phyloP scores from a whole-genome alignment of 2,113 vertebrate genomes.

The Heteronetta atricapilla region DNA sequence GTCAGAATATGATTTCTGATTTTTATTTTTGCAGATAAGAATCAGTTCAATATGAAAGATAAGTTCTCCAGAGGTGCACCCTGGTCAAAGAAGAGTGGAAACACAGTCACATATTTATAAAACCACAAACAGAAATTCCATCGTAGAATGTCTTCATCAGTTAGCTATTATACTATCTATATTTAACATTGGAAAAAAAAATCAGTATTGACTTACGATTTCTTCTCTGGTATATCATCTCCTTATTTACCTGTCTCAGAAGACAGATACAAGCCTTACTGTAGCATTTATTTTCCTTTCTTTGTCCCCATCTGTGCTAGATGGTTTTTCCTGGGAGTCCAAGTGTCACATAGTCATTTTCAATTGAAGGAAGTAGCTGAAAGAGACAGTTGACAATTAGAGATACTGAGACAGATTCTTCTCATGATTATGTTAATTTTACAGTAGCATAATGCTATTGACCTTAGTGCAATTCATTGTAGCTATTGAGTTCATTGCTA shows the following conservation, averaged over 20 bases:
- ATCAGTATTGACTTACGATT: conserved; percentile 12
- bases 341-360: not conserved
- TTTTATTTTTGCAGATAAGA: not conserved
- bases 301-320: not conserved
- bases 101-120: not conserved
- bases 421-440: not conserved
- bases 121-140: not conserved
- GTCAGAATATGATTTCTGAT: not conserved
- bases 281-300: conserved; percentile 17
- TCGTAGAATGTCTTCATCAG: not conserved
- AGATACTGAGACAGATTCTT: not conserved
- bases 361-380: not conserved
- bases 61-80: not conserved
- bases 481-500: not conserved
- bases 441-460: not conserved
- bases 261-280: conserved; percentile 10
- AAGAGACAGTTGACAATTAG: not conserved
- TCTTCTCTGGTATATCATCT: not conserved
- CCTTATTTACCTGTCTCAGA: conserved; percentile 14
- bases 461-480: not conserved
- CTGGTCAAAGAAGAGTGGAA: not conserved
- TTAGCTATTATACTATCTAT: not conserved
- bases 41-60: not conserved
- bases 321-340: not conserved
- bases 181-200: not conserved